Conservation (phyloP, 2,888 invertebrate genomes). For the Agrochola macilenta region DNA sequence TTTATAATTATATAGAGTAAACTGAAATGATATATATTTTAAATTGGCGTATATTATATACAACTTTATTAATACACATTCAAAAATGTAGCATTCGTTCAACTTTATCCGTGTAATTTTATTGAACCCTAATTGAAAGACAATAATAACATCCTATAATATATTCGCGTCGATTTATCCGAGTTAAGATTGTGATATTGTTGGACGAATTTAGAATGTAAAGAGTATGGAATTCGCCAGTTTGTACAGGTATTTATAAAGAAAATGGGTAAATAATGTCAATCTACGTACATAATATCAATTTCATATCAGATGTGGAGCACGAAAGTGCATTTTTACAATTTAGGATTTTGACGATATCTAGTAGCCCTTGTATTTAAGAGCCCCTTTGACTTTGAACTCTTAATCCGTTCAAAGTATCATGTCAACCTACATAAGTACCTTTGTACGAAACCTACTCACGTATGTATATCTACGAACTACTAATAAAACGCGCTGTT, state of each 20-base stretch:
- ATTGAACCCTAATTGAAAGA: constrained; percentile 14
- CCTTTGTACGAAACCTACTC: constrained; percentile 10
- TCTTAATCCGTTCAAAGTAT: constrained; percentile 50
- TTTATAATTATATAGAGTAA: constrained; percentile 48
- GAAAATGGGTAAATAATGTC: constrained; percentile 85
- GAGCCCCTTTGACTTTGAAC: constrained; percentile 53
- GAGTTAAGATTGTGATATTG: constrained; percentile 78
- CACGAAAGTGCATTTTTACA: constrained; percentile 76
- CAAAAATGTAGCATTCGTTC: constrained; percentile 55
- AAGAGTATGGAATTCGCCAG: constrained; percentile 68
- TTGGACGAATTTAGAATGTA: constrained; percentile 71
- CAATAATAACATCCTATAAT: constrained; percentile 21
- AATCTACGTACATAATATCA: constrained; percentile 86
- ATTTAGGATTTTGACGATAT: constrained; percentile 58
- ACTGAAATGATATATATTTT: constrained; percentile 34
- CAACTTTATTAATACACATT: constrained; percentile 33
- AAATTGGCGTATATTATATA: constrained; percentile 30
- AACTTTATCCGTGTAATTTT: constrained; percentile 51
- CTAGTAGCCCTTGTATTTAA: constrained; percentile 56
- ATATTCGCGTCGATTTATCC: constrained; percentile 64
- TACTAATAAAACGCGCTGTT: neutral
- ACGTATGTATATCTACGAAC: neutral
- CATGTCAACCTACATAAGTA: constrained; percentile 32
- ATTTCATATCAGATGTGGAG: constrained; percentile 87
- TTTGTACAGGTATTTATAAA: constrained; percentile 78